phyloP scores from a whole-genome alignment of 2,113 vertebrate genomes.

The Oreochromis spilurus region DNA sequence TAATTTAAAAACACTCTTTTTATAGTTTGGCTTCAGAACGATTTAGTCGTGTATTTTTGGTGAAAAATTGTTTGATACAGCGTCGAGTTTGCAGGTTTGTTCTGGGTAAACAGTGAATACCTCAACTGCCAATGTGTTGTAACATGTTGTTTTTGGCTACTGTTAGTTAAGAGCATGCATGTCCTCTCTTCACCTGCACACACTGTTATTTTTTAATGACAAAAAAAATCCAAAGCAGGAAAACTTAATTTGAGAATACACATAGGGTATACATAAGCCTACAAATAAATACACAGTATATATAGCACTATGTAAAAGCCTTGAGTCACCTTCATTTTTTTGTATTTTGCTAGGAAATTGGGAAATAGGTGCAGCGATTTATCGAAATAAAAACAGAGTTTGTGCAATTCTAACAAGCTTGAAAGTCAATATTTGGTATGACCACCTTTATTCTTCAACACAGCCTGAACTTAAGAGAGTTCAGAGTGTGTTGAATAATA shows the following conservation, averaged over 20 bases:
- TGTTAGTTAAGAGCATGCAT: slow-evolving; percentile 9
- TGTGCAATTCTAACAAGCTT: neutral
- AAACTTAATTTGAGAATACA: neutral
- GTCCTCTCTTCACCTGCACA: slow-evolving; percentile 13
- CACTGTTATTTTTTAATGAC: neutral
- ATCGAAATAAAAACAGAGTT: neutral
- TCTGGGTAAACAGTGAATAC: slow-evolving; percentile 44
- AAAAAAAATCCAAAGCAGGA: neutral
- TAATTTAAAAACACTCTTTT: neutral
- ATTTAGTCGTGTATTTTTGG: neutral
- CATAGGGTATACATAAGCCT: neutral
- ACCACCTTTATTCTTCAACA: neutral
- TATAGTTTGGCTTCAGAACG: neutral
- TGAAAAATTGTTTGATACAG: neutral
- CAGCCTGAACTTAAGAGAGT: neutral
- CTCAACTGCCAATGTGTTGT: slow-evolving; percentile 50
- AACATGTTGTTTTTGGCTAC: slow-evolving; percentile 55
- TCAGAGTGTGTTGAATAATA: neutral
- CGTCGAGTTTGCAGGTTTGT: neutral
- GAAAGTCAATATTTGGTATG: neutral
- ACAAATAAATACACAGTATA: neutral
- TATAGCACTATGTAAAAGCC: neutral
- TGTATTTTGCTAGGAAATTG: neutral
- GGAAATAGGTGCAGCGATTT: neutral
- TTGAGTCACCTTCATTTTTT: neutral